Evolutionary conservation across 2,797 vertebrate species (phyloP).

Genomic region (Pseudochirops corinnae): DNA sequence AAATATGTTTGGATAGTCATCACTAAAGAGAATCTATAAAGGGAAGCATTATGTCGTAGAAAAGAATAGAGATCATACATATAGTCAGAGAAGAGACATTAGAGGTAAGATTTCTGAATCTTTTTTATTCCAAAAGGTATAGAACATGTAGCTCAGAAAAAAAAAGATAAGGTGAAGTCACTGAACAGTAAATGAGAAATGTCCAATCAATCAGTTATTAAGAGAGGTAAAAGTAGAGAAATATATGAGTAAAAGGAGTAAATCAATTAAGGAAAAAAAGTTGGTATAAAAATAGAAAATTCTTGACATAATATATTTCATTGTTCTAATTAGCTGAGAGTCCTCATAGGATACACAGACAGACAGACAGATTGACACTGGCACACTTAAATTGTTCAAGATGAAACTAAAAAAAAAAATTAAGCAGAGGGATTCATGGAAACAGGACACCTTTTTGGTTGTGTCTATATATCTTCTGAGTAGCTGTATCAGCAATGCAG

Average conservation of each 20-base stretch:
- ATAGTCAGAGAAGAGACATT: not conserved
- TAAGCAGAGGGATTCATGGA: not conserved
- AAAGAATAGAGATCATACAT: not conserved
- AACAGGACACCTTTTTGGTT: not conserved
- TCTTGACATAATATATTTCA: not conserved
- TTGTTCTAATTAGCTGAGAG: not conserved
- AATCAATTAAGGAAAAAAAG: rapidly evolving
- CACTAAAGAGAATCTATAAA: not conserved
- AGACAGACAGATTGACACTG: not conserved
- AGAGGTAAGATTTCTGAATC: not conserved
- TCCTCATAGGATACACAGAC: too few relatives aligned
- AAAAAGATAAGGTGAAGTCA: not conserved
- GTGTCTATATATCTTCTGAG: not conserved
- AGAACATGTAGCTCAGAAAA: too few relatives aligned
- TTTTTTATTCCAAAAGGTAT: not conserved
- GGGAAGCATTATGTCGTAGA: not conserved
- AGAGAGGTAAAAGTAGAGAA: not conserved
- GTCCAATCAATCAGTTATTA: not conserved
- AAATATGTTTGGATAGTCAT: not conserved
- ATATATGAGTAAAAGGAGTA: not conserved
- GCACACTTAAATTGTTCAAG: not conserved
- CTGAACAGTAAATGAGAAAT: not conserved
- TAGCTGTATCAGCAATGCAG: too few relatives aligned
- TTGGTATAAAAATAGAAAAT: not conserved
- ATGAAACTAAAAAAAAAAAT: not conserved